A percentile compares a stretch with the other conserved stretches of the same genome.
phyloP scores from a whole-genome alignment of 2,888 invertebrate genomes.

The Physocephala rufipes region DNA sequence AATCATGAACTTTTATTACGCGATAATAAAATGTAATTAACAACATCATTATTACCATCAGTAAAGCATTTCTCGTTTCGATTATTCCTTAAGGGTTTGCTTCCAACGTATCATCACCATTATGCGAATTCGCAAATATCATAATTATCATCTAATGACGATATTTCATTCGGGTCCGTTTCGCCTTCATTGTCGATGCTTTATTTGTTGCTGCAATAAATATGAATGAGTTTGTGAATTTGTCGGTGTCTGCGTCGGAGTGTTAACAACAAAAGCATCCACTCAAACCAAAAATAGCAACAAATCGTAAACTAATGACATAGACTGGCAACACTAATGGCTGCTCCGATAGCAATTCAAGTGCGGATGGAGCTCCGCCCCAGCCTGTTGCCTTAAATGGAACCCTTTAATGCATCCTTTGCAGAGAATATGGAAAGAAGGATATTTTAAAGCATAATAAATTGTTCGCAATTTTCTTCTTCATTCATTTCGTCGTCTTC shows the following conservation, averaged over 20 bases:
- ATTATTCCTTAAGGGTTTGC: too few species aligned
- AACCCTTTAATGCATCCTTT: background rate
- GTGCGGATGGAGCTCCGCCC: conserved; percentile 2
- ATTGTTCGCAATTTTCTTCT: conserved; percentile 9
- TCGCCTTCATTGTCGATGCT: background rate
- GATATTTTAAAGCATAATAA: background rate
- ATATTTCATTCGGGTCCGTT: background rate
- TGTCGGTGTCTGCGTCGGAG: conserved; percentile 10
- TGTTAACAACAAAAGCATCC: conserved; percentile 13
- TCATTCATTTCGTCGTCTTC: conserved; percentile 3
- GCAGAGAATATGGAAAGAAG: background rate
- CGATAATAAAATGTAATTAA: too few species aligned
- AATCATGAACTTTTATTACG: too few species aligned
- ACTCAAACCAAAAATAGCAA: background rate
- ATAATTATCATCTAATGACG: background rate
- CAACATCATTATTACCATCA: background rate
- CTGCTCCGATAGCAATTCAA: background rate
- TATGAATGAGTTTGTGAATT: conserved; percentile 30
- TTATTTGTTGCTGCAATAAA: conserved; percentile 29
- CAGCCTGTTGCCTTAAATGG: background rate
- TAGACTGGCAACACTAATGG: conserved; percentile 26
- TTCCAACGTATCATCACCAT: background rate
- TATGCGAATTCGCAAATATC: background rate
- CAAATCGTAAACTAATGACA: background rate
- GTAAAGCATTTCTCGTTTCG: background rate